These are phyloP conservation scores for Pollenia angustigena DNA, from an alignment of 2,888 invertebrate genomes.

Conservation along the genomic window DNA sequence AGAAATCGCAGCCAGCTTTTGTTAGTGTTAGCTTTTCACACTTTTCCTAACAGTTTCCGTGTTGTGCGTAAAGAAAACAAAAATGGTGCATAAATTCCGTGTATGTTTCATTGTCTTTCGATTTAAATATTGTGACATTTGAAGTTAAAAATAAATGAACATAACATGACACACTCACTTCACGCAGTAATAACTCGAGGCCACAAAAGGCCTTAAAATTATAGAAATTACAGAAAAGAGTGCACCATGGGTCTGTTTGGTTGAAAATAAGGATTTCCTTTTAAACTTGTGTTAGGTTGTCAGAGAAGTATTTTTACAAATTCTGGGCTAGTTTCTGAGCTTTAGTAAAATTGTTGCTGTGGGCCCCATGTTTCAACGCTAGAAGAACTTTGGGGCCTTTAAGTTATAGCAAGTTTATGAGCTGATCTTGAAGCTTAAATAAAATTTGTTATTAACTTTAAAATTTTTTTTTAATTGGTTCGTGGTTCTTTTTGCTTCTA, in stretches of 20 bases:
- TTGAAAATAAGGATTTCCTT: too few species aligned
- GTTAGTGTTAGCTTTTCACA: conserved; percentile 70
- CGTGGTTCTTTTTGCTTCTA: too few species aligned
- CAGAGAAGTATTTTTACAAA: too few species aligned
- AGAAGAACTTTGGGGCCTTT: too few species aligned
- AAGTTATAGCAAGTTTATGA: too few species aligned
- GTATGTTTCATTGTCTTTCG: conserved; percentile 48
- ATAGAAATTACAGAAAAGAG: background rate
- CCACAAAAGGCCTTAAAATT: background rate
- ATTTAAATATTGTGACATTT: conserved; percentile 30
- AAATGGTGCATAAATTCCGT: conserved; percentile 9
- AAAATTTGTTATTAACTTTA: too few species aligned
- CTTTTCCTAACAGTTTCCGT: conserved; percentile 58
- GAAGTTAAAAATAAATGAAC: background rate
- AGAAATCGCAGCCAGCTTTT: conserved; percentile 33
- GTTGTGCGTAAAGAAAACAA: conserved; percentile 6
- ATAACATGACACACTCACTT: background rate
- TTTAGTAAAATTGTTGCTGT: too few species aligned
- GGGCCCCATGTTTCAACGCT: too few species aligned
- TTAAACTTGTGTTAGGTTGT: too few species aligned
- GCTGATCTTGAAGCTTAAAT: too few species aligned
- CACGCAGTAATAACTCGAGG: background rate
- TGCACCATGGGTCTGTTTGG: background rate
- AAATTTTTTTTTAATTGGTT: too few species aligned
- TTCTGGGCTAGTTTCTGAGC: too few species aligned